A percentile compares a stretch with the other conserved stretches of the same genome.
Evolutionary conservation across 1,140 invertebrate genomes (phyloP).

Genomic region (Babylonia areolata): DNA sequence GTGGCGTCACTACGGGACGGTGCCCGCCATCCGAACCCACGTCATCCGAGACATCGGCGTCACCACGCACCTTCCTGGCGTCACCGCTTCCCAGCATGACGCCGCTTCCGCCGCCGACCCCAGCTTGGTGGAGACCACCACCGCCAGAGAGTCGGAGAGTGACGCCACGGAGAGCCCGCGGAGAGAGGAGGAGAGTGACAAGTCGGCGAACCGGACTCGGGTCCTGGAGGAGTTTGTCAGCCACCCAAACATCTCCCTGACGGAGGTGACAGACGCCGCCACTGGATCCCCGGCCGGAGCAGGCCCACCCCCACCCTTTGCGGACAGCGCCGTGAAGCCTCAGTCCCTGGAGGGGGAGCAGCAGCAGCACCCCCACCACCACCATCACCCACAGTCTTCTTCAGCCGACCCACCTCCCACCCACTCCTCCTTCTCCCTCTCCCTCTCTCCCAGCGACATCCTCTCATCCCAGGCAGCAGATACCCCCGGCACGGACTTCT

Average conservation of each 20-base stretch:
- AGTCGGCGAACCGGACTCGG: not conserved
- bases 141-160: not conserved
- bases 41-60: slow-evolving; percentile 27
- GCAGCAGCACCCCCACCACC: no score
- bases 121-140: not conserved
- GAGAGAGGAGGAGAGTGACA: not conserved
- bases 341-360: no score
- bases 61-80: slow-evolving; percentile 12
- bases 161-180: not conserved
- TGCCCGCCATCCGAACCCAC: slow-evolving; percentile 19
- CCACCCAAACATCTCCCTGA: not conserved
- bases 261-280: not conserved
- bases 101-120: not conserved
- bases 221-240: not conserved
- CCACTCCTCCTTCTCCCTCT: not conserved
- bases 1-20: slow-evolving; percentile 14
- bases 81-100: not conserved
- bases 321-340: no score
- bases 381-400: no score
- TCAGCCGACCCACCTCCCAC: not conserved
- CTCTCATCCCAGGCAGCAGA: not conserved
- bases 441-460: not conserved
- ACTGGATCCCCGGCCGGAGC: not conserved
- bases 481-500: not conserved
- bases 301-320: no score